Percentiles rank a stretch among this genome's conserved stretches.
Conservation (phyloP, 2,888 invertebrate species). For the Heliconius hortense region DNA sequence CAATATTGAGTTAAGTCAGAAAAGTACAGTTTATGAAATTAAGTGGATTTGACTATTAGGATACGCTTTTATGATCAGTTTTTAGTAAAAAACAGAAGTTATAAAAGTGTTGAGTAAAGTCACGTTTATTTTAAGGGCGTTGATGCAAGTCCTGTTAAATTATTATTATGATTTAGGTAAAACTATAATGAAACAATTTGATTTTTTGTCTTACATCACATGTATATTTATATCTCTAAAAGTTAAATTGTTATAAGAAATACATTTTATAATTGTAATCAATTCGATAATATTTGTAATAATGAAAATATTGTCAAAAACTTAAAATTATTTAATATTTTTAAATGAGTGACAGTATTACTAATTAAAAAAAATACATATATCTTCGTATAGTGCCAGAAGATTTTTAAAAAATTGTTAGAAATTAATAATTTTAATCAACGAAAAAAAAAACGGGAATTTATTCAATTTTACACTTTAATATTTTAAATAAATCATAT, state of each 20-base stretch:
- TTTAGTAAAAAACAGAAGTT: neutral
- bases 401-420: constrained; percentile 33
- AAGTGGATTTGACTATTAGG: neutral
- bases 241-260: neutral
- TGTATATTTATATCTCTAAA: neutral
- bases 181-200: neutral
- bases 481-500: neutral
- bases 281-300: too few species aligned
- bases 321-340: neutral
- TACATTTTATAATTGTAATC: too few species aligned
- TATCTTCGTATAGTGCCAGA: constrained; percentile 35
- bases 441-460: constrained; percentile 28
- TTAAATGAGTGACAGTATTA: constrained; percentile 30
- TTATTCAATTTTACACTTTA: constrained; percentile 5
- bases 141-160: neutral
- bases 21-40: neutral
- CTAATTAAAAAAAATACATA: constrained; percentile 1
- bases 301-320: too few species aligned
- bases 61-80: neutral
- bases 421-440: constrained; percentile 39
- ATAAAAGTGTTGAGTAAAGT: neutral
- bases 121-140: neutral
- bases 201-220: neutral
- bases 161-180: constrained; percentile 1
- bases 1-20: neutral